These are phyloP conservation scores for Heterodera schachtii DNA, from an alignment of 1,140 invertebrate species.

Conservation along the genomic window DNA sequence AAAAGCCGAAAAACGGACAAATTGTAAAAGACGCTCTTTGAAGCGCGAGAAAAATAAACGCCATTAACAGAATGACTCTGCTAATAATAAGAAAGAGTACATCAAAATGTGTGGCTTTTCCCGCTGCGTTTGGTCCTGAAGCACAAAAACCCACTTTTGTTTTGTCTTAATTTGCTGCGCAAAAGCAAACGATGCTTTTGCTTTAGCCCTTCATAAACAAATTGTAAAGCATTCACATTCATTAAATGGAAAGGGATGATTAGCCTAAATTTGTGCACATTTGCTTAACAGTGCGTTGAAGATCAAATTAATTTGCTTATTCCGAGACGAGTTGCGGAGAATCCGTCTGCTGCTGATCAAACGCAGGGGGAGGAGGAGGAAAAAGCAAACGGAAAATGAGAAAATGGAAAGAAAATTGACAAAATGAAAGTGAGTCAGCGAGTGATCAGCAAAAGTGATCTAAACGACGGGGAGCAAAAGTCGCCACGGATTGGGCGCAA, in stretches of 20 bases:
- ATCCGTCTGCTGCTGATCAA: background rate
- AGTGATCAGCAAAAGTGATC: background rate
- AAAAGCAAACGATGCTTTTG: background rate
- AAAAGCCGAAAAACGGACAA: no score
- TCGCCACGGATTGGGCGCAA: background rate
- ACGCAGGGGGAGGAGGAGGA: no score
- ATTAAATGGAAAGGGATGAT: background rate
- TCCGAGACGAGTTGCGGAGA: background rate
- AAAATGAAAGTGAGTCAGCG: background rate
- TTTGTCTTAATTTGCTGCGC: background rate
- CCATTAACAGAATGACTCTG: no score
- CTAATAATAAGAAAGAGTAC: no score
- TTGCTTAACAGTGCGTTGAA: conserved; percentile 2
- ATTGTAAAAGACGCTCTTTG: no score
- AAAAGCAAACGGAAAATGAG: background rate
- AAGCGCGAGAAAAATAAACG: no score
- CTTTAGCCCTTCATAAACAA: background rate
- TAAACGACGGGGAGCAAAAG: background rate
- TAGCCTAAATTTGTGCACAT: background rate
- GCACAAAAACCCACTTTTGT: no score
- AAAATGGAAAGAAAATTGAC: background rate
- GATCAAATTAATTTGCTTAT: background rate
- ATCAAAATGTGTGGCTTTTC: no score
- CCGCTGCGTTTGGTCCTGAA: no score
- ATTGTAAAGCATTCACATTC: background rate